Evolutionary conservation across 1,140 invertebrate genomes (phyloP).

Genomic region (Drosophila nannoptera): DNA sequence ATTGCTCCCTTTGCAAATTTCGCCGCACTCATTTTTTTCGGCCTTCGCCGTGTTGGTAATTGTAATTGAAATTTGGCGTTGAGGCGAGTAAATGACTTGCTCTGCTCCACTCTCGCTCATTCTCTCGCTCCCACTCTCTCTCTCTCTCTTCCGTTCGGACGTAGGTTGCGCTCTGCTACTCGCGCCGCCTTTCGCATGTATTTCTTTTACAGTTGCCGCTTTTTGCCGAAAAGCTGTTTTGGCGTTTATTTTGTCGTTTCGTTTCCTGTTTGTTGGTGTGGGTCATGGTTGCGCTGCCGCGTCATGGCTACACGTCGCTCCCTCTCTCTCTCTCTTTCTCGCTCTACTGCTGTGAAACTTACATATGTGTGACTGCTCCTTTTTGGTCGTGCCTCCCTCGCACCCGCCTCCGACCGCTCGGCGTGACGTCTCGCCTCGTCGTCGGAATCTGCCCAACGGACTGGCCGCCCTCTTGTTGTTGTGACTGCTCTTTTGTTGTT

Average conservation of each 20-base stretch:
- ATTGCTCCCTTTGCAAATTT: slow-evolving; percentile 9
- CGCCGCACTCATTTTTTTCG: slow-evolving; percentile 21
- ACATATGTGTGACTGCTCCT: slow-evolving; percentile 43
- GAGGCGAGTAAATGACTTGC: slow-evolving; percentile 69
- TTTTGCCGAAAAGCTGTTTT: slow-evolving; percentile 69
- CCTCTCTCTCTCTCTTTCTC: slow-evolving; percentile 5
- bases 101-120: slow-evolving; percentile 15
- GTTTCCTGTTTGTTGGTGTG: slow-evolving; percentile 78
- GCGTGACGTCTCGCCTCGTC: slow-evolving; percentile 17
- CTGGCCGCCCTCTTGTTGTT: slow-evolving; percentile 53
- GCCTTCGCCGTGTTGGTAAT: slow-evolving; percentile 55
- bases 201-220: slow-evolving; percentile 66
- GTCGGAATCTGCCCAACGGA: slow-evolving; percentile 38
- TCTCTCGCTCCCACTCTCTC: slow-evolving; percentile 23
- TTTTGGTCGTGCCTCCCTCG: slow-evolving; percentile 34
- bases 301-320: slow-evolving; percentile 57
- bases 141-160: slow-evolving; percentile 6
- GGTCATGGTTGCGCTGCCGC: slow-evolving; percentile 72
- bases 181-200: slow-evolving; percentile 38
- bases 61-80: slow-evolving; percentile 79
- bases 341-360: slow-evolving; percentile 10
- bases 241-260: slow-evolving; percentile 51
- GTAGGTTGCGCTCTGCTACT: neutral
- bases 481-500: slow-evolving; percentile 58
- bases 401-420: neutral